Base-by-base conservation (phyloP, 2,113 vertebrate genomes). In the Himantopus leucocephalus region DNA sequence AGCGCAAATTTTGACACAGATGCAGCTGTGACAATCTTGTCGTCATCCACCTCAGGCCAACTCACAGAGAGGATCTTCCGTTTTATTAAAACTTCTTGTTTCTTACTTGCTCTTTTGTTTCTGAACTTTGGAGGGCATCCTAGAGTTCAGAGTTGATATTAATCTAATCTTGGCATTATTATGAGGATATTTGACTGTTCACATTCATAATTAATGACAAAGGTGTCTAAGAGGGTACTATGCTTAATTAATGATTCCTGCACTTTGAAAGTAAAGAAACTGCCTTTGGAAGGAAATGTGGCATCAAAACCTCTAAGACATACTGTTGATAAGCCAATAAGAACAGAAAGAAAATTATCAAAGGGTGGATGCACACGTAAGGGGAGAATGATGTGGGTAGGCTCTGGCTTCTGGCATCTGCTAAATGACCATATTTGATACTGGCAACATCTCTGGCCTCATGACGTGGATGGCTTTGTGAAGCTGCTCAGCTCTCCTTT, bases 231-330 rank as follows among this genome's bases (percentile, higher is more conserved):
- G 77, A 96, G 82, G 86, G 71, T 94, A 96, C 29, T 95, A 55
- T 62, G 88, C 92, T 94, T 98, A 97, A 98, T 97, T 97, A 98
- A 96, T 93, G 56, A 88, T 85, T 96, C 91, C 87, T 93, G 27
- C 29, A 92, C n/a, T 76, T 94, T 5, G 39, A 95, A 96, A 97
- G 70, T 77, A 97, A 93, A 96, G 72, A 91, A 95, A 71, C 50
- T 85, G 62, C 55, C 43, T 95, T 96, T 85, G 75, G 96, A 97
- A 87, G 32, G 73, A 96, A 92, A 90, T 50, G 32, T 94, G 34
- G 8, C 76, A 93, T 90, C 92, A 92, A 80, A 96, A 75, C 19
- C 27, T 76, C 23, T 45, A 72, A 92, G 74, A 74, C 23, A 8
- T 80, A 35, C 72, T 60, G 24, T 71, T 90, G 58, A 58, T 77